phyloP scores from a whole-genome alignment of 2,888 invertebrate species.

The Pocota personata region DNA sequence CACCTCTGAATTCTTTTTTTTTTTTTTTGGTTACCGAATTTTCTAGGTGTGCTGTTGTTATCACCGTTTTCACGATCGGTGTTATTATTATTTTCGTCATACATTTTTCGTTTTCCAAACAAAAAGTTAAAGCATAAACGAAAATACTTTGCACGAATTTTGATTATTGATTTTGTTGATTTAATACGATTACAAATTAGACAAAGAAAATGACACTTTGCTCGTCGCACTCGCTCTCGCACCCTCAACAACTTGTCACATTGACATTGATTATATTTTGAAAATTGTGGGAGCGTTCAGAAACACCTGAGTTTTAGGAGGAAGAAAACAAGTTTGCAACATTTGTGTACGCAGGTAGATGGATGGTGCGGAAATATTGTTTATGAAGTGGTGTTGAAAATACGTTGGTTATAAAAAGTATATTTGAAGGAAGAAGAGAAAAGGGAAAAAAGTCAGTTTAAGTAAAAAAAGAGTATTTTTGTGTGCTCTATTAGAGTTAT shows the following conservation, averaged over 20 bases:
- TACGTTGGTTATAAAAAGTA: background rate
- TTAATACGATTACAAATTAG: no score
- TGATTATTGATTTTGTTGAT: no score
- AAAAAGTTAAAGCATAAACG: background rate
- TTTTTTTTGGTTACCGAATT: background rate
- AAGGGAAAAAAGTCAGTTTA: no score
- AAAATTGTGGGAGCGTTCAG: background rate
- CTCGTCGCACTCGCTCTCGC: background rate
- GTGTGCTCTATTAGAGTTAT: conserved; percentile 12
- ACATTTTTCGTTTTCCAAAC: background rate
- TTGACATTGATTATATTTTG: conserved; percentile 9
- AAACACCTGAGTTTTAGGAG: conserved; percentile 2
- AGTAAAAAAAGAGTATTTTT: conserved; percentile 2
- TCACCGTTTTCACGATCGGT: background rate
- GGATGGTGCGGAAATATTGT: background rate
- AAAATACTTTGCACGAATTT: background rate
- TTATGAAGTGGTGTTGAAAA: background rate
- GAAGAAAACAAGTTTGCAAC: background rate
- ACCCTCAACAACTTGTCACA: background rate
- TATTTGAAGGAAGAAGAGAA: background rate
- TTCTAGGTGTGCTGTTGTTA: background rate
- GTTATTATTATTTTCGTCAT: background rate
- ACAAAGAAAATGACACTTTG: no score
- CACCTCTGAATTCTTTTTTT: background rate
- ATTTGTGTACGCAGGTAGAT: background rate